phyloP scores from a whole-genome alignment of 2,888 invertebrate species.

The Cryptus armator region DNA sequence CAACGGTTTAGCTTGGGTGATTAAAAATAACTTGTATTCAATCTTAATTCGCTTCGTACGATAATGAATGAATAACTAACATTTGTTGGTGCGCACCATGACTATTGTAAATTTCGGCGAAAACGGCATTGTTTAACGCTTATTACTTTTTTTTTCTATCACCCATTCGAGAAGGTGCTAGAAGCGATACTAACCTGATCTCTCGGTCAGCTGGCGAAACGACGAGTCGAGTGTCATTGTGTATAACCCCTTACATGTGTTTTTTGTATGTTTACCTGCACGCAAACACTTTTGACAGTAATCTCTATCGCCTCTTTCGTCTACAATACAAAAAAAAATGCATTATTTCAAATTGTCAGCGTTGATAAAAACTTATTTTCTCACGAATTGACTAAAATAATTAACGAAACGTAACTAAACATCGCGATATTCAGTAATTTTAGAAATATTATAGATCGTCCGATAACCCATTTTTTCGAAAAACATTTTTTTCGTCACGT shows the following conservation, averaged over 20 bases:
- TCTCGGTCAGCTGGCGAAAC: slow-evolving; percentile 20
- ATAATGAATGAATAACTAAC: neutral
- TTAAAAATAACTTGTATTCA: neutral
- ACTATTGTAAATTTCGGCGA: slow-evolving; percentile 30
- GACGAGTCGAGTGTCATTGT: slow-evolving; percentile 26
- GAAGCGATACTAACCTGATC: slow-evolving; percentile 37
- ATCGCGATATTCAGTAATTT: too few species aligned
- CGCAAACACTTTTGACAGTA: neutral
- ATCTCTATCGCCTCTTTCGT: neutral
- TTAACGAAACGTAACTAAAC: too few species aligned
- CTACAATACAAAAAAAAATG: too few species aligned
- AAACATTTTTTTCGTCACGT: too few species aligned
- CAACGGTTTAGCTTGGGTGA: neutral
- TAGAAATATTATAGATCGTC: too few species aligned
- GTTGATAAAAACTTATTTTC: too few species aligned
- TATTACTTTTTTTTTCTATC: neutral
- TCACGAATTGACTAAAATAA: too few species aligned
- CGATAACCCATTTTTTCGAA: too few species aligned
- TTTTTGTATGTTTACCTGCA: neutral
- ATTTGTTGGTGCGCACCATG: neutral
- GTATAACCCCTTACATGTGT: neutral
- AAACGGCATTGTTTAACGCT: slow-evolving; percentile 2
- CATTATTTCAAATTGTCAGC: too few species aligned
- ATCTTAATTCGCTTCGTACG: neutral
- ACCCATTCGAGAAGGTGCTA: slow-evolving; percentile 14